Base-by-base conservation (phyloP, 2,888 invertebrate species). In the Dyspetes luteomarginatus region DNA sequence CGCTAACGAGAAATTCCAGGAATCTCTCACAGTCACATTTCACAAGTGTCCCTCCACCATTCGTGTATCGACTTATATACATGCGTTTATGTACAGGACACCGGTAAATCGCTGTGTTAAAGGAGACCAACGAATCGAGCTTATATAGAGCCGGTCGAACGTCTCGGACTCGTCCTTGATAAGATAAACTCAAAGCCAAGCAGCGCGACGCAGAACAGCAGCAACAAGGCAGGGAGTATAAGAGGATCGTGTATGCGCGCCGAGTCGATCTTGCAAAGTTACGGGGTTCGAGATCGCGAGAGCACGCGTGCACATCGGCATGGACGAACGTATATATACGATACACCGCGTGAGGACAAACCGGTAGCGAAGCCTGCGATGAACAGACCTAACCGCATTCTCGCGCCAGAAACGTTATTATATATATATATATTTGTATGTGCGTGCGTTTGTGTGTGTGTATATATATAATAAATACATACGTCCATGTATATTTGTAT, bases 101-200 rank as follows among this genome's bases (percentile, higher is more conserved):
- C 45, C 52, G 60, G 58, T 55, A 60, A 19, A 75, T 58, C 58
- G 67, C 56, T 58, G 62, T 30, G 62, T 76, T 50, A 30, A 76
- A 78, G 60, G 60, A 55, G 65, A 58, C 58, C 48, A 56, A 22
- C 74, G 67, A 28, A 62, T 9, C n/a, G 50, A 3, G 52, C 24
- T 15, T 48, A 52, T 43, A 45, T 22, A 65, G 43, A 45, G 65
- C 58, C 58, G 65, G 22, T 78, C 45, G 60, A 24, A 12, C 26
- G n/a, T 4, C 43, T 48, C 48, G 83, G 76, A 82, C 84, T 86
- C 85, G 87, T 85, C 87, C 87, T 87, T 88, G 88, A 87, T 88
- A 86, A 85, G 85, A 85, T 83, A 87, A 77, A 75, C 77, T 69
- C 72, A 58, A 64, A 69, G 73, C 56, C 64, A 19, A 71, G 26